Evolutionary conservation across 2,113 vertebrate genomes (phyloP), one percentile per base, ranked within the genome.

Genomic region (Microtus richardsoni): DNA sequence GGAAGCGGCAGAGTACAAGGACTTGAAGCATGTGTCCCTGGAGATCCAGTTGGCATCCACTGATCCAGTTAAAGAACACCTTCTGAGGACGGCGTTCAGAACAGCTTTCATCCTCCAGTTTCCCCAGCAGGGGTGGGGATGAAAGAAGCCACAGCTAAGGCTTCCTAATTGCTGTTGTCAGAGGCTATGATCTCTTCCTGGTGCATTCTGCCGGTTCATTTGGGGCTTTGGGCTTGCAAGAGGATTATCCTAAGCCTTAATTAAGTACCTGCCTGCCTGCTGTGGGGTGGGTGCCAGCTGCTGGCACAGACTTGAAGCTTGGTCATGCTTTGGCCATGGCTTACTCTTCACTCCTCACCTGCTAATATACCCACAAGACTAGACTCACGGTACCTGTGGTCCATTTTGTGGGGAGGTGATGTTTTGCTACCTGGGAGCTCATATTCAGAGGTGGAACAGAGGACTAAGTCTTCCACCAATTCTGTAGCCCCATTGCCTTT

Each of bases 131-230:
- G 58, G 30, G 80, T 28, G 5, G 68, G 79, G 44, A 12, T 14
- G 21, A 16, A 26, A 62, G 52, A 60, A 49, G 66, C 84, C 84
- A 30, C 79, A 83, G 62, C 68, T 85, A 89, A 91, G 78, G 80
- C 79, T 93, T 49, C 22, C 87, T 93, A 82, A 93, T 79, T 93
- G 96, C 94, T 97, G 92, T 70, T 96, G 93, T 94, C 91, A 96
- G 84, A 28, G 10, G 33, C 73, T 41, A 2, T 90, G 83, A 90
- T 94, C 73, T 91, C 85, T 95, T 94, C 91, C 88, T 75, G 85
- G 47, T 90, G 79, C 49, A 44, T 91, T 93, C 94, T 70, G 49
- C 68, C 70, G 70, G 87, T 95, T 96, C 94, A 74, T 19, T 90
- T 88, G 93, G 91, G 95, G 91, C 70, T 96, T 96, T 95, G 85